A percentile compares a stretch with the other conserved stretches of the same genome.
phyloP scores from a whole-genome alignment of 1,140 invertebrate species.

The Cherax destructor region DNA sequence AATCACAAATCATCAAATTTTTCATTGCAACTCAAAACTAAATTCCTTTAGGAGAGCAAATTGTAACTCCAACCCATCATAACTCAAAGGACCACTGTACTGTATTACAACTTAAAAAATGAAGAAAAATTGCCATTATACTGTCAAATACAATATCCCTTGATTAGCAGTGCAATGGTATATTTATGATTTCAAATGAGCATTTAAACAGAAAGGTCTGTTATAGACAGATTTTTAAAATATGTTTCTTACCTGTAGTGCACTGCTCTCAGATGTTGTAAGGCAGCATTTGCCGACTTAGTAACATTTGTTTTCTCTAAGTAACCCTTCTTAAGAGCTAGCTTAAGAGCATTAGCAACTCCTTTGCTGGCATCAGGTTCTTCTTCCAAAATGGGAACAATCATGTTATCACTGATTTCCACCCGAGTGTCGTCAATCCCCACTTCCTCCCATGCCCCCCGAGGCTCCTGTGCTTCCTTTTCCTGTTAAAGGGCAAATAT shows the following conservation, averaged over 20 bases:
- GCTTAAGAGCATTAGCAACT: constrained; percentile 91
- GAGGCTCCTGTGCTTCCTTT: constrained; percentile 73
- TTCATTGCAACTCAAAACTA: no score
- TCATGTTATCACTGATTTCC: constrained; percentile 66
- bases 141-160: no score
- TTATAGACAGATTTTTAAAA: not conserved
- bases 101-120: no score
- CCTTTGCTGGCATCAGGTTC: constrained; percentile 96
- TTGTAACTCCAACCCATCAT: no score
- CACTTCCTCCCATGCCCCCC: constrained; percentile 85
- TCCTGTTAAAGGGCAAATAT: constrained; percentile 70
- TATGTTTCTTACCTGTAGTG: constrained; percentile 84
- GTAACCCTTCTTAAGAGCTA: constrained; percentile 97
- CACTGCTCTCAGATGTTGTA: constrained; percentile 88
- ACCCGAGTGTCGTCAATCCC: constrained; percentile 78
- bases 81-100: no score
- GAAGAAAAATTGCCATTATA: no score
- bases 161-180: no score
- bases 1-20: no score
- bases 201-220: no score
- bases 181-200: no score
- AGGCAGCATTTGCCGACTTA: constrained; percentile 74
- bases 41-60: no score
- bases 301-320: constrained; percentile 88
- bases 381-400: constrained; percentile 87